phyloP scores from a whole-genome alignment of 1,140 invertebrate genomes.

The Zaprionus davidi region DNA sequence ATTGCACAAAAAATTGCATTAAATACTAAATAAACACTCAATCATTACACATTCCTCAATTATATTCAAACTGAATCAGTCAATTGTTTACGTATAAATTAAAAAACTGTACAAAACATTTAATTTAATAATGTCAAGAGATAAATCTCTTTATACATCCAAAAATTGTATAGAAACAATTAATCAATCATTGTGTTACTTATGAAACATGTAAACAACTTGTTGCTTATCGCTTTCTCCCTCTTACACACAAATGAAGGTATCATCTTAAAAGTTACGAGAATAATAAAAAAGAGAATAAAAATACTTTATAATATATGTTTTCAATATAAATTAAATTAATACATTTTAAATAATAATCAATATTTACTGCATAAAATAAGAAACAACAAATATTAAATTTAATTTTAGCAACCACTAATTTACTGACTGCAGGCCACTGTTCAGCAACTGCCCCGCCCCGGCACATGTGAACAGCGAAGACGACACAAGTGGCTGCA shows the following conservation, averaged over 20 bases:
- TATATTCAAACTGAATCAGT: background rate
- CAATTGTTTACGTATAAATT: background rate
- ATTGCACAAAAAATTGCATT: background rate
- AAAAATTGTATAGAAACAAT: background rate
- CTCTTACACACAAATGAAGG: too few relatives aligned
- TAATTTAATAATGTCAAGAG: background rate
- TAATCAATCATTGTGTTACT: background rate
- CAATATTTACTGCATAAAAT: background rate
- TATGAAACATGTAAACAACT: too few relatives aligned
- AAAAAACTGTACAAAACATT: background rate
- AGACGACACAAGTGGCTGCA: conserved; percentile 21
- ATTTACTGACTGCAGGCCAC: conserved; percentile 32
- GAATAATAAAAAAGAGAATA: too few relatives aligned
- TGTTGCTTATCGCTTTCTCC: too few relatives aligned
- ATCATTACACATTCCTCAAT: too few relatives aligned
- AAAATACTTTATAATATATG: too few relatives aligned
- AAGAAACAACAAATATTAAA: background rate
- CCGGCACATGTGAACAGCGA: conserved; percentile 68
- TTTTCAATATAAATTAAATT: too few relatives aligned
- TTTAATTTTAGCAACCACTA: background rate
- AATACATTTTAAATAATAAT: too few relatives aligned
- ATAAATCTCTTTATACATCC: background rate
- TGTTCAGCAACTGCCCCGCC: conserved; percentile 50
- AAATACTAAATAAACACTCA: too few relatives aligned
- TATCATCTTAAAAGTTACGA: too few relatives aligned